Percentiles rank a stretch among this genome's conserved stretches.
Conservation (phyloP, 2,797 vertebrate genomes). For the Malacoctenus gilli region DNA sequence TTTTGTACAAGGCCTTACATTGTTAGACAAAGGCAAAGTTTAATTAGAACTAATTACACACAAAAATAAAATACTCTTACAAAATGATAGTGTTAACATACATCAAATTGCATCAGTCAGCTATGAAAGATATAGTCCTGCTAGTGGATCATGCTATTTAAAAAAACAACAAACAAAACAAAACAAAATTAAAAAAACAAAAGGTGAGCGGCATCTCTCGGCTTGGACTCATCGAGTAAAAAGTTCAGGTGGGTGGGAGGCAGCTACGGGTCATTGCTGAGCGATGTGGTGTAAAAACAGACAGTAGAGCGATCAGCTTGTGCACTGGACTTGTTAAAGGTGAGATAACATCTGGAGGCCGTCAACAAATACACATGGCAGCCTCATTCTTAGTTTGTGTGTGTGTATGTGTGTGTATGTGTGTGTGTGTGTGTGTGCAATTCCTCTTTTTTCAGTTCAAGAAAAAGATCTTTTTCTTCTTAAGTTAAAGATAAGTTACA, state of each 20-base stretch:
- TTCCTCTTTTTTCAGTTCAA: slow-evolving; percentile 62
- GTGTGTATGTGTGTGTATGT: slow-evolving; percentile 56
- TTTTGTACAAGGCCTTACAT: slow-evolving; percentile 69
- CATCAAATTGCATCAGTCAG: slow-evolving; percentile 86
- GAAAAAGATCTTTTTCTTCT: slow-evolving; percentile 58
- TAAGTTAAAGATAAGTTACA: slow-evolving; percentile 86
- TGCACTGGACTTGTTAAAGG: slow-evolving; percentile 83
- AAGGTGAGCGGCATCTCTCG: slow-evolving; percentile 63
- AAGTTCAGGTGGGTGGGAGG: slow-evolving; percentile 60
- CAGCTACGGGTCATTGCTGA: slow-evolving; percentile 55
- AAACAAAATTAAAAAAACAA: slow-evolving; percentile 34
- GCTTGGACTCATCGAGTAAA: slow-evolving; percentile 53
- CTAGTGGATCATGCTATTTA: slow-evolving; percentile 82
- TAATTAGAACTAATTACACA: slow-evolving; percentile 94
- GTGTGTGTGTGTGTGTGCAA: slow-evolving; percentile 77
- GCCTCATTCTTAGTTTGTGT: slow-evolving; percentile 64
- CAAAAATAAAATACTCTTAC: slow-evolving; percentile 90
- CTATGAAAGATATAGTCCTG: slow-evolving; percentile 84
- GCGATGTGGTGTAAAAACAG: slow-evolving; percentile 56
- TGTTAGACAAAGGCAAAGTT: slow-evolving; percentile 86
- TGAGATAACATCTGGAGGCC: slow-evolving; percentile 63
- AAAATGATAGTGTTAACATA: slow-evolving; percentile 88
- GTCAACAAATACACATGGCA: slow-evolving; percentile 54
- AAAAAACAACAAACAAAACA: slow-evolving; percentile 39
- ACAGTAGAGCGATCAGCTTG: slow-evolving; percentile 74